Conservation (phyloP, 2,888 invertebrate species). For the Gerris lacustris region DNA sequence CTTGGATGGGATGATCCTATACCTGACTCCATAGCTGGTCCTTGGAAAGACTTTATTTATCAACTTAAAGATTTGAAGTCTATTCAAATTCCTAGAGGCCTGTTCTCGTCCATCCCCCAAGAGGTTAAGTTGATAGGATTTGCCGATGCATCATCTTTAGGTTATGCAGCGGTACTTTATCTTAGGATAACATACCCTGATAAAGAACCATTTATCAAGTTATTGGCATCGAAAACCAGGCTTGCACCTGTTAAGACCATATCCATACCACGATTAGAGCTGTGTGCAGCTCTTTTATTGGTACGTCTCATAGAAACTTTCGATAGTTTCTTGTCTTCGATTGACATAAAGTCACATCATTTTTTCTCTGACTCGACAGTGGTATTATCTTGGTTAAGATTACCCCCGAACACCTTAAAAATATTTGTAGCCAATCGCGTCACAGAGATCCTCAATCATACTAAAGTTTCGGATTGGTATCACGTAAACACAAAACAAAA, state of each 20-base stretch:
- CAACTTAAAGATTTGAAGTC: too few species aligned
- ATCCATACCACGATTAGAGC: neutral
- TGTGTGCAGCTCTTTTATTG: neutral
- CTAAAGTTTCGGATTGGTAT: constrained; percentile 28
- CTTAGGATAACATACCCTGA: neutral
- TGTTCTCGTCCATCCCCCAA: too few species aligned
- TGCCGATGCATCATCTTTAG: neutral
- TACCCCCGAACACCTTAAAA: constrained; percentile 25
- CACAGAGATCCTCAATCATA: constrained; percentile 30
- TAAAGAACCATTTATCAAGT: neutral
- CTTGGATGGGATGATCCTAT: neutral
- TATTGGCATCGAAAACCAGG: neutral
- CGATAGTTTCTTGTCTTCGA: neutral
- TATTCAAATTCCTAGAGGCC: too few species aligned
- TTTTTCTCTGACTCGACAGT: constrained; percentile 29
- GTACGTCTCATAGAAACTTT: neutral
- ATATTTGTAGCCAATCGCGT: constrained; percentile 32
- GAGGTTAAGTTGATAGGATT: too few species aligned
- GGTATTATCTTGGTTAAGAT: constrained; percentile 28
- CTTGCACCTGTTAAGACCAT: neutral
- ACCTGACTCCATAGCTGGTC: neutral
- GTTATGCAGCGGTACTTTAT: neutral
- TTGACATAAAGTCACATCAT: neutral
- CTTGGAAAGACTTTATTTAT: neutral
- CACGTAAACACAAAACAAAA: constrained; percentile 31